Evolutionary conservation across 2,113 vertebrate species (phyloP), one percentile per base, ranked within the genome.

Genomic region (Pachycephala philippinensis): DNA sequence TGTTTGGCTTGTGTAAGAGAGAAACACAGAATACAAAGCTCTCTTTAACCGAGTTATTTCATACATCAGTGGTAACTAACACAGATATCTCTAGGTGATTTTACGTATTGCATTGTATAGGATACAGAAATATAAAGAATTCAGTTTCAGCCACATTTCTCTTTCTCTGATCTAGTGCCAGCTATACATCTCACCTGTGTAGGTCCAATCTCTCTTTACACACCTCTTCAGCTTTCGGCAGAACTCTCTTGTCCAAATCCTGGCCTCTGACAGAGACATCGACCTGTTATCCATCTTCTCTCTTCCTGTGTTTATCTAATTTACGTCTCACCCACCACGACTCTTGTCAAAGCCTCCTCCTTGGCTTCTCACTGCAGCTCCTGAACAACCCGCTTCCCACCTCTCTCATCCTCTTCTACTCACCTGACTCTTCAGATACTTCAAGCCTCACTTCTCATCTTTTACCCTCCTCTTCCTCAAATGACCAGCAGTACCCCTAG

Each of bases 321-420:
- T 59, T 47, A 22, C 1, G 15, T 74, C 11, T 70, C 35, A 42
- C 27, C 14, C 26, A 33, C 21, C 42, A 49, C 27, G 28, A 42
- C 26, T 57, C 11, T 47, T 60, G 33, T 50, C n/a, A 17, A 60
- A 40, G 7, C 28, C 22, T 61, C 11, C 15, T 56, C 37, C 15
- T n/a, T 56, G 23, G 10, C 18, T 88, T 78, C 30, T 52, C 26
- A 14, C 40, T 54, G 54, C 53, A 93, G 64, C 20, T 84, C 14
- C 45, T 65, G 35, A 72, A 21, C 15, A 72, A 7, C 1, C 1
- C 1, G 0, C 5, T 60, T 69, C 31, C 10, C 16, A 33, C 8
- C 26, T 24, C n/a, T 69, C 24, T 78, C 54, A 28, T 9, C 6
- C 9, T 52, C 30, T 64, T 50, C 39, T 81, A 22, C 45, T 52